Evolutionary conservation across 2,888 invertebrate species (phyloP).

Genomic region (Trichogramma evanescens): DNA sequence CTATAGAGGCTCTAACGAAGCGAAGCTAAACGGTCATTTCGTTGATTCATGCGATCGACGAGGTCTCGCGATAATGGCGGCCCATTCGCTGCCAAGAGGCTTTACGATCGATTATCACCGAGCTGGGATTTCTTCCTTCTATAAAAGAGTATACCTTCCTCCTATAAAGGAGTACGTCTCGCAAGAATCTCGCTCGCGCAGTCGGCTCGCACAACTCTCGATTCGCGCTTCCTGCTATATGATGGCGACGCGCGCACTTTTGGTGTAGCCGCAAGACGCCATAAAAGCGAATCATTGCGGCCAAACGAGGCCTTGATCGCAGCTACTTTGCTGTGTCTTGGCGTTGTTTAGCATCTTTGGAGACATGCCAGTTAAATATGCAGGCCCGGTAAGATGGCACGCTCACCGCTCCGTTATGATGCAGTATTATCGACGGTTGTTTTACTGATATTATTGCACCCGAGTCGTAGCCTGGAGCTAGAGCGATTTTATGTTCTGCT

Average conservation of each 20-base stretch:
- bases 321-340: slow-evolving; percentile 29
- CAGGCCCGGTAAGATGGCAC: not conserved
- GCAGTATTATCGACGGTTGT: too few relatives aligned
- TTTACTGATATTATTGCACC: too few relatives aligned
- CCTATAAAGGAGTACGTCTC: slow-evolving; percentile 15
- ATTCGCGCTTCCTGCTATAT: too few relatives aligned
- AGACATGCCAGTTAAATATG: slow-evolving; percentile 2
- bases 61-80: slow-evolving; percentile 19
- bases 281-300: not conserved
- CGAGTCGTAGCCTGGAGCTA: too few relatives aligned
- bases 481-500: too few relatives aligned
- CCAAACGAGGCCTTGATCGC: slow-evolving; percentile 30
- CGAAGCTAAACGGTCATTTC: slow-evolving; percentile 21
- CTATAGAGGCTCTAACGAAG: slow-evolving; percentile 13
- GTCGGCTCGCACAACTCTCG: slow-evolving; percentile 29
- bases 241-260: too few relatives aligned
- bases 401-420: too few relatives aligned
- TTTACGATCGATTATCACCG: slow-evolving; percentile 45
- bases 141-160: too few relatives aligned
- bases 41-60: slow-evolving; percentile 27
- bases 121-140: slow-evolving; percentile 21
- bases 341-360: slow-evolving; percentile 19
- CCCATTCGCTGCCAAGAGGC: slow-evolving; percentile 29
- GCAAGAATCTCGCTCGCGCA: slow-evolving; percentile 13
- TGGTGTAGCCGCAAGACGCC: slow-evolving; percentile 6